Evolutionary conservation across 2,113 vertebrate species (phyloP), one percentile per base, ranked within the genome.

Genomic region (Macaca nemestrina): DNA sequence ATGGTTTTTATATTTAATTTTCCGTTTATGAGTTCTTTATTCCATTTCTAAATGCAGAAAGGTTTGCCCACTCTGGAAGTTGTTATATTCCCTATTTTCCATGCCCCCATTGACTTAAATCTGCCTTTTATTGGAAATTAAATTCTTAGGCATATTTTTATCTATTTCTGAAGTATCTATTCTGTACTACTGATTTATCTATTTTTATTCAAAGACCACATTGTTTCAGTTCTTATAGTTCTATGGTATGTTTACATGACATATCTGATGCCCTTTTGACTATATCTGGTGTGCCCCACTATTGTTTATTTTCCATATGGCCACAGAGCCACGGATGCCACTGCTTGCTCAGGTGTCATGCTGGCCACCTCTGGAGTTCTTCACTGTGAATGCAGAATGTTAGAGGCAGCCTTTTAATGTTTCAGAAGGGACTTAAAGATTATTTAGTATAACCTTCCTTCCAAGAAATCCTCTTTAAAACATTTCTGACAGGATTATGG

Each of bases 401-500:
- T 59, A 67, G 68, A 95, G 20, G 13, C 67, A 43, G 2, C n/a
- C 78, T 94, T 88, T 88, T 48, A 83, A 82, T 79, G 48, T 92
- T 88, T 92, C 75, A 87, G 52, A 43, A 95, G 84, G 79, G 83
- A 89, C 45, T 90, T 93, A 96, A 87, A 88, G 79, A 96, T 93
- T 92, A 95, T 95, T 97, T 94, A 90, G 22, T 92, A 45, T 78
- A 93, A 50, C 22, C 72, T 95, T 93, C 86, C 75, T 94, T 97
- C 86, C 50, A 76, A 80, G 95, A 97, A 96, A 93, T 83, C 92
- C 40, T 75, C 83, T 94, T 87, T 95, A 83, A 94, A 97, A 45
- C 50, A 78, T 93, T 89, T 97, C 86, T 95, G 92, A 95, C 86
- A 89, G 95, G 87, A 95, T 97, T 97, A 97, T 55, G 38, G 64